Evolutionary conservation across 2,888 invertebrate genomes (phyloP).

Genomic region (Platerodrilus igneus): DNA sequence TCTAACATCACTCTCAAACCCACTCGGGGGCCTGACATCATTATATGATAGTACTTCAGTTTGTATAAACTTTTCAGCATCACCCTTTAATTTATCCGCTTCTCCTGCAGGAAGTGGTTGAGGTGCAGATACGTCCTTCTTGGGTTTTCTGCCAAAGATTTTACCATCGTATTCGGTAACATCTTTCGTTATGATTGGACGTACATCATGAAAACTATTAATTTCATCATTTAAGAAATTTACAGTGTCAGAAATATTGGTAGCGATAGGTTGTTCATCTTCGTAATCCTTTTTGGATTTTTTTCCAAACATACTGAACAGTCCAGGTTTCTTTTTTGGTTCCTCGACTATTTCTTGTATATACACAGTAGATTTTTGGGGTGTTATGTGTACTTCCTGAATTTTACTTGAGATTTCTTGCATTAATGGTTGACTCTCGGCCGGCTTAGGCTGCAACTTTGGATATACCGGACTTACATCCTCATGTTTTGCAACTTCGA

Average conservation of each 20-base stretch:
- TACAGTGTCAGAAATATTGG: conserved; percentile 13
- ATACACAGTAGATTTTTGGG: too few relatives aligned
- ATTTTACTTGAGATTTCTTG: too few relatives aligned
- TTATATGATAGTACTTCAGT: too few relatives aligned
- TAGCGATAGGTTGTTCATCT: conserved; percentile 7
- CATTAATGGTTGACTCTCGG: conserved; percentile 1
- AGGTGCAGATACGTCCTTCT: conserved; percentile 12
- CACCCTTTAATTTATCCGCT: conserved; percentile 11
- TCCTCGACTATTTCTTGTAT: conserved; percentile 1
- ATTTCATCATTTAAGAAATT: conserved; percentile 27
- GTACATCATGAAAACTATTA: conserved; percentile 24
- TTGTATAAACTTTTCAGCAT: conserved; percentile 31
- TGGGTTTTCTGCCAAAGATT: conserved; percentile 25
- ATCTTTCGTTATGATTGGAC: conserved; percentile 1
- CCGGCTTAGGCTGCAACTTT: not conserved
- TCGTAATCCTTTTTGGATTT: conserved; percentile 13
- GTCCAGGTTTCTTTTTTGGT: conserved; percentile 1
- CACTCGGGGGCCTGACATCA: too few relatives aligned
- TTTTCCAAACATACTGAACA: conserved; percentile 8
- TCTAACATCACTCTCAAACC: too few relatives aligned
- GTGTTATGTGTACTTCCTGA: too few relatives aligned
- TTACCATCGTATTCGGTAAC: conserved; percentile 10
- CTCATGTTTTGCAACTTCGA: conserved; percentile 26
- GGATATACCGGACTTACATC: conserved; percentile 17
- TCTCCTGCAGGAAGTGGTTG: not conserved